phyloP scores from a whole-genome alignment of 2,888 invertebrate species.

The Amphimallon solstitiale region DNA sequence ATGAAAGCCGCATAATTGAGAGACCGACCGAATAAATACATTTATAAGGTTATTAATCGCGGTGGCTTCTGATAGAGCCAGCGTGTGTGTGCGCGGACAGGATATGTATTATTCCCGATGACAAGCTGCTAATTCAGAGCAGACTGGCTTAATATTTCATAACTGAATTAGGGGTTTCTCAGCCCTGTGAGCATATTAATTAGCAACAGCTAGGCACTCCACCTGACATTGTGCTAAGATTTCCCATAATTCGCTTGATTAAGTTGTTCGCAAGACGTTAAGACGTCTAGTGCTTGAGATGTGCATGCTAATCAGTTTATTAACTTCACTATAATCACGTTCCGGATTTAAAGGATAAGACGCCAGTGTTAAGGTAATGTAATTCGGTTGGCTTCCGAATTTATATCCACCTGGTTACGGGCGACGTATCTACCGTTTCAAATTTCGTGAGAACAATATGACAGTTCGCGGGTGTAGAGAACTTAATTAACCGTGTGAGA shows the following conservation, averaged over 20 bases:
- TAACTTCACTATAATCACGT: slow-evolving; percentile 56
- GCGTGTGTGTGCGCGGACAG: slow-evolving; percentile 52
- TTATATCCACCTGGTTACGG: slow-evolving; percentile 33
- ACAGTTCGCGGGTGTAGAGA: slow-evolving; percentile 14
- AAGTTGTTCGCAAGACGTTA: slow-evolving; percentile 56
- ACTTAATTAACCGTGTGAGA: slow-evolving; percentile 29
- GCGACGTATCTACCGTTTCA: neutral
- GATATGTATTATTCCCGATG: slow-evolving; percentile 54
- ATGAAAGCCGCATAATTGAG: slow-evolving; percentile 52
- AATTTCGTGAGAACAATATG: neutral
- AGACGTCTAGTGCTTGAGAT: slow-evolving; percentile 52
- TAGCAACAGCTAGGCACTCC: slow-evolving; percentile 50
- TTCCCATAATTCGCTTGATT: slow-evolving; percentile 59
- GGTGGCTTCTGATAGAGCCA: slow-evolving; percentile 38
- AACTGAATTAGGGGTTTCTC: slow-evolving; percentile 58
- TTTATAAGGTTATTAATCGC: slow-evolving; percentile 56
- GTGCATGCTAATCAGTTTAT: slow-evolving; percentile 60
- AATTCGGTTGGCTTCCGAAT: slow-evolving; percentile 36
- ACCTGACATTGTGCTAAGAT: slow-evolving; percentile 60
- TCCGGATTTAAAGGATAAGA: slow-evolving; percentile 52
- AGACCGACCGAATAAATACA: slow-evolving; percentile 52
- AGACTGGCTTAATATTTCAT: slow-evolving; percentile 60
- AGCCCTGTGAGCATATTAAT: slow-evolving; percentile 59
- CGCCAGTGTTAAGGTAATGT: slow-evolving; percentile 44
- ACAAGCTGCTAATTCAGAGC: slow-evolving; percentile 57